Evolutionary conservation across 1,140 invertebrate species (phyloP).

Genomic region (Rhizoglyphus robini): DNA sequence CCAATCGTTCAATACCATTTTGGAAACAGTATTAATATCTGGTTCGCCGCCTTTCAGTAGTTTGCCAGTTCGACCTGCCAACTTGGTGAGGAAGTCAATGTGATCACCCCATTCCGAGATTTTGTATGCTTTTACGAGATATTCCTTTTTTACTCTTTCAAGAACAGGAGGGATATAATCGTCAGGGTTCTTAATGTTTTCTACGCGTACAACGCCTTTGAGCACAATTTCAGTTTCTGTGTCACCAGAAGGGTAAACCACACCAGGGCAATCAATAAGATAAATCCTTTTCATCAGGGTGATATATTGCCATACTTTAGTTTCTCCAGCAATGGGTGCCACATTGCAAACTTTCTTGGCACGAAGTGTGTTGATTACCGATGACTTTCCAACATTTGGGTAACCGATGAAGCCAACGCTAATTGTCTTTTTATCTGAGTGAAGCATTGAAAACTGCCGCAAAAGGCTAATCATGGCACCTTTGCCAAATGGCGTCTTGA

Average conservation of each 20-base stretch:
- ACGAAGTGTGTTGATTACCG: constrained; percentile 88
- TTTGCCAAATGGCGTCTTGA: constrained; percentile 97
- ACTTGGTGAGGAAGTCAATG: constrained; percentile 80
- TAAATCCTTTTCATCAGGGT: constrained; percentile 94
- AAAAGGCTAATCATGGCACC: constrained; percentile 91
- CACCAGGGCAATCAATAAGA: constrained; percentile 96
- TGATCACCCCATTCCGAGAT: constrained; percentile 47
- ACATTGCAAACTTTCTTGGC: constrained; percentile 96
- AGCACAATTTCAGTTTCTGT: constrained; percentile 86
- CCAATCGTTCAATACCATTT: constrained; percentile 97
- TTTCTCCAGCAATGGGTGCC: constrained; percentile 96
- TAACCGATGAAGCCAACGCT: constrained; percentile 98
- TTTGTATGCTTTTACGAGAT: constrained; percentile 81
- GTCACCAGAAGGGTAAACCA: constrained; percentile 83
- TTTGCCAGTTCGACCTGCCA: constrained; percentile 71
- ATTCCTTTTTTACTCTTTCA: constrained; percentile 72
- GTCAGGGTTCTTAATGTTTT: constrained; percentile 83
- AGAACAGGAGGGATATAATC: constrained; percentile 81
- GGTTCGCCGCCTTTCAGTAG: constrained; percentile 91
- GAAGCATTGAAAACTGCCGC: constrained; percentile 88
- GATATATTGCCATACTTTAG: constrained; percentile 98
- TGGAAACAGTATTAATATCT: constrained; percentile 68
- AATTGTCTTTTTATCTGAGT: constrained; percentile 92
- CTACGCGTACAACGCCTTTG: constrained; percentile 63
- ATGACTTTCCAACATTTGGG: constrained; percentile 92